A percentile compares a stretch with the other conserved stretches of the same genome.
These are phyloP conservation scores for Tribolium freemani DNA, from an alignment of 2,888 invertebrate genomes.

Conservation along the genomic window DNA sequence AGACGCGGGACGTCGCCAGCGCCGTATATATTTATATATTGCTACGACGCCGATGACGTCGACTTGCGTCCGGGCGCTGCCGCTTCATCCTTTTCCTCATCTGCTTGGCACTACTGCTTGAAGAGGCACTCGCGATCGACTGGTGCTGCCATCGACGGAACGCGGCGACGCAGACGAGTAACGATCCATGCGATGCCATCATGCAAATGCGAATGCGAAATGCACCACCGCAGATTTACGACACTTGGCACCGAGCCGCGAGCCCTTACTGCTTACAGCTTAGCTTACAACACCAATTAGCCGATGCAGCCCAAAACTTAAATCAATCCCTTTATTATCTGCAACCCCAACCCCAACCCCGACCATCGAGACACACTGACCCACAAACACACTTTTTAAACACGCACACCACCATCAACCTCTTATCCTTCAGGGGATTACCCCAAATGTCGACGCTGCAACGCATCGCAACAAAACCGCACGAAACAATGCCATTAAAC, in stretches of 20 bases:
- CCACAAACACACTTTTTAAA: background rate
- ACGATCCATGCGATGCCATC: slow-evolving; percentile 54
- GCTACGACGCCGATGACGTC: slow-evolving; percentile 55
- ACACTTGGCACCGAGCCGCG: background rate
- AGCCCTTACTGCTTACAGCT: no score
- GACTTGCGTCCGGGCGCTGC: slow-evolving; percentile 51
- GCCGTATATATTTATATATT: slow-evolving; percentile 56
- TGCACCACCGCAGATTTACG: slow-evolving; percentile 57
- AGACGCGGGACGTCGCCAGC: slow-evolving; percentile 53
- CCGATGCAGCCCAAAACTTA: background rate
- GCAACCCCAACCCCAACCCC: no score
- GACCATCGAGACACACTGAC: no score
- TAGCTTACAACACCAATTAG: background rate
- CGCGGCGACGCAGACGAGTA: slow-evolving; percentile 53
- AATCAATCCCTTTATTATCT: no score
- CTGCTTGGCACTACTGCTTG: slow-evolving; percentile 27
- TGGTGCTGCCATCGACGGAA: slow-evolving; percentile 49
- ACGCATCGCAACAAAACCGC: no score
- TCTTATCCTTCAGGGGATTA: background rate
- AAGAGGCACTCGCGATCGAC: slow-evolving; percentile 41
- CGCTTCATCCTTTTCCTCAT: slow-evolving; percentile 45
- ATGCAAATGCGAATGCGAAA: slow-evolving; percentile 51
- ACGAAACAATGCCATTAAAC: no score
- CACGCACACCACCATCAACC: background rate
- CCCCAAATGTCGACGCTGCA: no score